A percentile compares a stretch with the other conserved stretches of the same genome.
These are phyloP conservation scores for Origma solitaria DNA, from an alignment of 2,113 vertebrate species.

Conservation along the genomic window DNA sequence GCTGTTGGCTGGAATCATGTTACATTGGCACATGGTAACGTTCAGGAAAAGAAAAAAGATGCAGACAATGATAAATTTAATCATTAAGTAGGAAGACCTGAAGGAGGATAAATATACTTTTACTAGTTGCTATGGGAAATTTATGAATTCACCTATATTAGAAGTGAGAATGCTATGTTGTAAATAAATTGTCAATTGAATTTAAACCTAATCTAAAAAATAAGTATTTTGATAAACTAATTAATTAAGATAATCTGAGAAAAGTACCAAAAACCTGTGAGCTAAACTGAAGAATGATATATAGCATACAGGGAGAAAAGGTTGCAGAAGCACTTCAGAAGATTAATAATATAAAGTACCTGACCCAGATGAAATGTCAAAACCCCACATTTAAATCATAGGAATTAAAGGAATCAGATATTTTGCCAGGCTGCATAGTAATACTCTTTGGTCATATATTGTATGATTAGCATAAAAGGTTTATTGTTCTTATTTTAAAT, in stretches of 20 bases:
- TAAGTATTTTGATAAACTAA: neutral
- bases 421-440: neutral
- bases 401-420: neutral
- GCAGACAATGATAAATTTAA: neutral
- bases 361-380: neutral
- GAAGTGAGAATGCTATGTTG: neutral
- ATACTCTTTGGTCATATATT: neutral
- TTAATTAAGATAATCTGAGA: neutral
- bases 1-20: neutral
- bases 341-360: neutral
- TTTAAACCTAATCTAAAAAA: neutral
- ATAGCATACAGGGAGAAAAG: neutral
- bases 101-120: neutral
- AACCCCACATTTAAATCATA: rapidly evolving
- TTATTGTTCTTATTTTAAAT: neutral
- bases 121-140: neutral
- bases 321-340: neutral
- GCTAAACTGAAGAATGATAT: neutral
- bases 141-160: neutral
- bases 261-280: neutral
- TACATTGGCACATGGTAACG: neutral
- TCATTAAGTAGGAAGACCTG: neutral
- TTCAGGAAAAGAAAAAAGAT: neutral
- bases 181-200: neutral
- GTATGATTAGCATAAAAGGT: neutral